phyloP scores from a whole-genome alignment of 2,113 vertebrate genomes.

The Bubo blakistoni region DNA sequence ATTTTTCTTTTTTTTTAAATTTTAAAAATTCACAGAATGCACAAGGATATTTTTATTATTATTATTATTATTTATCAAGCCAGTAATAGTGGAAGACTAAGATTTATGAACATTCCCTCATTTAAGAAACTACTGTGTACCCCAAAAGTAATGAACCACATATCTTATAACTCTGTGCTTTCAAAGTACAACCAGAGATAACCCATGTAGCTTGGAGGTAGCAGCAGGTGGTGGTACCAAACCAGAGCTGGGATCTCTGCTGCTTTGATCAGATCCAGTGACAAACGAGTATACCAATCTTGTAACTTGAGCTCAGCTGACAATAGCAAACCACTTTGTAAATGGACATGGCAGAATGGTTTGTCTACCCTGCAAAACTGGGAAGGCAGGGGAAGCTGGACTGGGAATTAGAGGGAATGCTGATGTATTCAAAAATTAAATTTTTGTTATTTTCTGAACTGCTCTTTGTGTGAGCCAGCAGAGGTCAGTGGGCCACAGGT shows the following conservation, averaged over 20 bases:
- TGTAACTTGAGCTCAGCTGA: not conserved
- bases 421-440: not conserved
- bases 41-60: not conserved
- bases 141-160: rapidly evolving
- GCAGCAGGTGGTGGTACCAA: not conserved
- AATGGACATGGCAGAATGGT: not conserved
- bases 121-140: not conserved
- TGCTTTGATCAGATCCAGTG: not conserved
- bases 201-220: not conserved
- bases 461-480: not conserved
- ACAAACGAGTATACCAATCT: not conserved
- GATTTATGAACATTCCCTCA: not conserved
- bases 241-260: not conserved
- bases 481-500: not conserved
- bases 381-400: not conserved
- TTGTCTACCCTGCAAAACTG: not conserved
- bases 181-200: not conserved
- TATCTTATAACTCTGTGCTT: not conserved
- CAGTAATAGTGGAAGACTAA: not conserved
- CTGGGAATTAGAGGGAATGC: not conserved
- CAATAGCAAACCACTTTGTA: not conserved
- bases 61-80: not conserved
- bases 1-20: not conserved
- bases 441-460: not conserved
- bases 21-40: not conserved